Evolutionary conservation across 2,888 invertebrate species (phyloP).

Genomic region (Dendrolimus houi): DNA sequence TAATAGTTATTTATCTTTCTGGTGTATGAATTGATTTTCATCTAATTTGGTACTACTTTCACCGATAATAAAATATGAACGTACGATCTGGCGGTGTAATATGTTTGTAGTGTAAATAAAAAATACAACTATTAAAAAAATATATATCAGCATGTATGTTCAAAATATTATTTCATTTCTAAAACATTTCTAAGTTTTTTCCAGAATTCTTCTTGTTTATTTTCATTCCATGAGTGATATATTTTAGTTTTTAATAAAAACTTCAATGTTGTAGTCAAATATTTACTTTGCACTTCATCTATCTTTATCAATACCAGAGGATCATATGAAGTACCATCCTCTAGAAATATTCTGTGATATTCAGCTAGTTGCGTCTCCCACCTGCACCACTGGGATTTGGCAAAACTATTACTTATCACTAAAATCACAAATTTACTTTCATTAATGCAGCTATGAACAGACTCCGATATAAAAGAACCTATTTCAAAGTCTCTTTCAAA

Average conservation of each 20-base stretch:
- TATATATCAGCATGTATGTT: too few relatives aligned
- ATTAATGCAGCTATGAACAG: constrained; percentile 79
- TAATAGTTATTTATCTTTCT: too few relatives aligned
- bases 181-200: constrained; percentile 51
- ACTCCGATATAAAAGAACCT: constrained; percentile 79
- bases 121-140: too few relatives aligned
- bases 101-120: too few relatives aligned
- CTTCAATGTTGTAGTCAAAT: constrained; percentile 76
- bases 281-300: constrained; percentile 72
- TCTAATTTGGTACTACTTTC: too few relatives aligned
- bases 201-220: constrained; percentile 57
- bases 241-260: constrained; percentile 79
- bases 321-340: constrained; percentile 74
- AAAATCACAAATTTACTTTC: constrained; percentile 80
- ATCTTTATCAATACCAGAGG: constrained; percentile 78
- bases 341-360: constrained; percentile 77
- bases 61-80: too few relatives aligned
- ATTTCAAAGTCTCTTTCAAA: constrained; percentile 82
- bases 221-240: constrained; percentile 78
- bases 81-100: too few relatives aligned
- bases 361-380: constrained; percentile 83
- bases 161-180: constrained; percentile 15
- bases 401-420: constrained; percentile 81
- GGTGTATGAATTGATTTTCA: too few relatives aligned
- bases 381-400: constrained; percentile 83